phyloP scores from a whole-genome alignment of 1,140 invertebrate species.

The Eulimnadia texana region DNA sequence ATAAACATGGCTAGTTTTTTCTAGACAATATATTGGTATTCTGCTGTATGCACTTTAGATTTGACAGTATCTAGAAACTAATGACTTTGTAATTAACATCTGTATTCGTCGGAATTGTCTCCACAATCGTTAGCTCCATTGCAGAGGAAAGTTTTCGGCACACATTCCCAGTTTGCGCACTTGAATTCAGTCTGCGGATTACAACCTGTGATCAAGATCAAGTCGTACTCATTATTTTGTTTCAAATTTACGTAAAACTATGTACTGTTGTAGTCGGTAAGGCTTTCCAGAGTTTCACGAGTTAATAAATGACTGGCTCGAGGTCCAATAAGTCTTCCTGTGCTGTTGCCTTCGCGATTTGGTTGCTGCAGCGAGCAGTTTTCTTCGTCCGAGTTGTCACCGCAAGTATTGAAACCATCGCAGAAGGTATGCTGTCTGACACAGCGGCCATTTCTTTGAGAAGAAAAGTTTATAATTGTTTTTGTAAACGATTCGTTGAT shows the following conservation, averaged over 20 bases:
- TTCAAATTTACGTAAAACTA: too few relatives aligned
- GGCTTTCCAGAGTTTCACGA: too few relatives aligned
- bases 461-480: conserved; percentile 18
- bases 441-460: conserved; percentile 39
- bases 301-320: not conserved
- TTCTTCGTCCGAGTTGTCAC: conserved; percentile 59
- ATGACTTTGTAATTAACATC: not conserved
- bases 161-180: conserved; percentile 29
- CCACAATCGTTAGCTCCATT: conserved; percentile 30
- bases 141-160: conserved; percentile 25
- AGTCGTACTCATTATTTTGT: too few relatives aligned
- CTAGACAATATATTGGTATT: too few relatives aligned
- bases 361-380: conserved; percentile 31
- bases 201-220: too few relatives aligned
- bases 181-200: conserved; percentile 26
- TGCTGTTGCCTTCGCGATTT: conserved; percentile 22
- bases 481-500: conserved; percentile 20
- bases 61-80: too few relatives aligned
- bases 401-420: conserved; percentile 60
- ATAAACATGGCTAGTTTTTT: too few relatives aligned
- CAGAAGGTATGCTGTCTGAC: conserved; percentile 48
- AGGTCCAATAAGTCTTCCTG: not conserved
- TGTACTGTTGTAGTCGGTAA: too few relatives aligned
- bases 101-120: conserved; percentile 20
- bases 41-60: too few relatives aligned